Evolutionary conservation across 2,797 vertebrate species (phyloP).

Genomic region (Phoeniculus purpureus): DNA sequence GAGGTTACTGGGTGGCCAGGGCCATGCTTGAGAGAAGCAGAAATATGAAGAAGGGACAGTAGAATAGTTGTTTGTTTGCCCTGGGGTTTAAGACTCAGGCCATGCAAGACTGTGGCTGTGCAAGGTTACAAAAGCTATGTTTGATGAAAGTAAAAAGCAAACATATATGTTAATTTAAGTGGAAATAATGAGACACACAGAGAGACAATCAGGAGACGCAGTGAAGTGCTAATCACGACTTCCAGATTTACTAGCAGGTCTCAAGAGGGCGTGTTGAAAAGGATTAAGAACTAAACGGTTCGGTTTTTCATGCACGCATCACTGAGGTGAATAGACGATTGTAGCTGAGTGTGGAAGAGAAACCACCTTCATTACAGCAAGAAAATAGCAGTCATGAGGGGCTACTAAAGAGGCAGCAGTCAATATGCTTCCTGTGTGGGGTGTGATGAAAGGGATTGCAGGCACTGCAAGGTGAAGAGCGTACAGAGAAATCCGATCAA

Average conservation of each 20-base stretch:
- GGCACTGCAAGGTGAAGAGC: not conserved
- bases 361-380: conserved; percentile 43
- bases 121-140: not conserved
- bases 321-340: not conserved
- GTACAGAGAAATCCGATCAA: not conserved
- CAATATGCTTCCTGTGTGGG: not conserved
- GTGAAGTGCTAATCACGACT: conserved; percentile 53
- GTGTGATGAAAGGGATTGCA: conserved; percentile 1
- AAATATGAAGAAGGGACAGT: not conserved
- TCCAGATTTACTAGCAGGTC: not conserved
- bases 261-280: not conserved
- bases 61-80: not conserved
- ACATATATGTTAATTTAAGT: conserved; percentile 24
- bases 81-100: not conserved
- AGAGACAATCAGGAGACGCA: conserved; percentile 10
- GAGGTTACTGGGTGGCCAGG: not conserved
- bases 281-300: conserved; percentile 41
- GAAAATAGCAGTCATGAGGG: conserved; percentile 51
- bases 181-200: conserved; percentile 43
- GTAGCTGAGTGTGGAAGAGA: conserved; percentile 29
- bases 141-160: conserved; percentile 34
- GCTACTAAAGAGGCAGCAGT: conserved; percentile 49
- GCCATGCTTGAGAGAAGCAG: not conserved
- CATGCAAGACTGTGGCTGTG: not conserved
- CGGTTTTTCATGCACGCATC: not conserved